These are phyloP conservation scores for Martes martes DNA, from an alignment of 2,113 vertebrate species.

Conservation along the genomic window DNA sequence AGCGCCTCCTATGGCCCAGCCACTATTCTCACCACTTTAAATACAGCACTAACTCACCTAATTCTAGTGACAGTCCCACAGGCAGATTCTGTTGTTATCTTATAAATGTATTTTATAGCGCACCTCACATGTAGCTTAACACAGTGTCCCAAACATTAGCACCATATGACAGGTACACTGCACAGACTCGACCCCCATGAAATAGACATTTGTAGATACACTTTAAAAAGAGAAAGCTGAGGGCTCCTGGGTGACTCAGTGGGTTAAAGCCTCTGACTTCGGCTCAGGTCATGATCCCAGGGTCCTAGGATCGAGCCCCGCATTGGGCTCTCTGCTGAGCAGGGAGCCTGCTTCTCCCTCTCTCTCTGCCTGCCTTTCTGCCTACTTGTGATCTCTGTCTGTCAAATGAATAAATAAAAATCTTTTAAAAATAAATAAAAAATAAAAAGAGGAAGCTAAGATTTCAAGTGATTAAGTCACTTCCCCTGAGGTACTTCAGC, in stretches of 20 bases:
- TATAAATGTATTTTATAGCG: background rate
- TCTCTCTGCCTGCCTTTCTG: too few relatives aligned
- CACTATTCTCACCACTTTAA: background rate
- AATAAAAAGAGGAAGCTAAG: background rate
- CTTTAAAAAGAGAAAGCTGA: background rate
- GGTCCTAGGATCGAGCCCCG: too few relatives aligned
- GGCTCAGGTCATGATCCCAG: too few relatives aligned
- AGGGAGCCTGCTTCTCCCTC: too few relatives aligned
- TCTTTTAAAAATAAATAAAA: too few relatives aligned
- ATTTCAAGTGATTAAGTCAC: background rate
- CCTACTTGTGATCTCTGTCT: too few relatives aligned
- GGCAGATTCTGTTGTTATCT: background rate
- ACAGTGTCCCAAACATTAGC: background rate
- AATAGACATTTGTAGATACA: background rate
- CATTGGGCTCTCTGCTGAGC: too few relatives aligned
- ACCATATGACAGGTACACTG: background rate
- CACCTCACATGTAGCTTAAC: background rate
- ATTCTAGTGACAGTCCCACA: background rate
- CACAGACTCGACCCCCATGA: background rate
- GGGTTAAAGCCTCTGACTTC: too few relatives aligned
- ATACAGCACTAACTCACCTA: background rate
- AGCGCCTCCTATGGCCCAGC: background rate
- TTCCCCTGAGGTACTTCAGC: background rate
- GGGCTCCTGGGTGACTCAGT: too few relatives aligned
- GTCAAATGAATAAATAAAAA: too few relatives aligned